phyloP scores from a whole-genome alignment of 2,113 vertebrate species.

The Myanophis thanlyinensis region DNA sequence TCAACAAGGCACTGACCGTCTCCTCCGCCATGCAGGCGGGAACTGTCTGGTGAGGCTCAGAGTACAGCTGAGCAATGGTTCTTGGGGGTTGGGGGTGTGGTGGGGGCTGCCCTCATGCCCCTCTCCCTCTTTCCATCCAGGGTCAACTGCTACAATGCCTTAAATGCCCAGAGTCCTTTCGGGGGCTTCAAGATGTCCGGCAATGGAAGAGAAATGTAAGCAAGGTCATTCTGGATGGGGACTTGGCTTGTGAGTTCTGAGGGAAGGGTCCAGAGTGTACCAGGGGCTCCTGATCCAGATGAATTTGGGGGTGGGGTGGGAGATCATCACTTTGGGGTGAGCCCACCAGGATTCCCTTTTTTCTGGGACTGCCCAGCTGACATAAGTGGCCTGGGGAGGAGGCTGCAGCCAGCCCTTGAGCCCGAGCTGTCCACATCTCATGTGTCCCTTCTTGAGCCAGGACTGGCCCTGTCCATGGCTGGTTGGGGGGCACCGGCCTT shows the following conservation, averaged over 20 bases:
- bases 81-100: accelerated
- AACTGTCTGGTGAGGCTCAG: constrained; percentile 88
- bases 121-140: constrained; percentile 66
- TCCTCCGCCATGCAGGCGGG: constrained; percentile 95
- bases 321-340: neutral
- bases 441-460: neutral
- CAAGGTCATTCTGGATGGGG: constrained; percentile 42
- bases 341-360: neutral
- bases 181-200: constrained; percentile 99
- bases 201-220: constrained; percentile 99
- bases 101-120: neutral
- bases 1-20: constrained; percentile 94
- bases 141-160: constrained; percentile 99
- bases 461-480: neutral
- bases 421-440: neutral
- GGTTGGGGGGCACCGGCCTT: neutral
- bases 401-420: neutral
- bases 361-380: neutral
- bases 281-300: neutral
- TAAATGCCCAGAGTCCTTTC: constrained; percentile 98
- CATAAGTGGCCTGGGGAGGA: neutral
- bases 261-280: neutral
- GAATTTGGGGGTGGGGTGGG: neutral
- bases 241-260: neutral
- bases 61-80: neutral